A percentile compares a stretch with the other conserved stretches of the same genome.
Evolutionary conservation across 2,113 vertebrate species (phyloP).

Genomic region (Esox niger): DNA sequence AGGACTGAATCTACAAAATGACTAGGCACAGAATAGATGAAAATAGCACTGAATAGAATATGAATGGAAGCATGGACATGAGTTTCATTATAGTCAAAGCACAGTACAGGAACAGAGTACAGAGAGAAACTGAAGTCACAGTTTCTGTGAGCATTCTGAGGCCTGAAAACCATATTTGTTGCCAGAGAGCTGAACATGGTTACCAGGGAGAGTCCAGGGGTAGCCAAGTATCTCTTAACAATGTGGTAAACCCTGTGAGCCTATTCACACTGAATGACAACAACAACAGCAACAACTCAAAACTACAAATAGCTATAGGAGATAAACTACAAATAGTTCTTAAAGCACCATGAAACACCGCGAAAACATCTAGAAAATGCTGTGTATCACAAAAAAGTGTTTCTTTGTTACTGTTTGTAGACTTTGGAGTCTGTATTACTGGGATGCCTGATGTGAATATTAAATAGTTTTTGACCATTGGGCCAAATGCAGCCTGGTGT

Average conservation of each 20-base stretch:
- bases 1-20: too few relatives aligned
- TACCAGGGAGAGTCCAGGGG: constrained; percentile 33
- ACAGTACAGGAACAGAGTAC: too few relatives aligned
- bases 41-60: too few relatives aligned
- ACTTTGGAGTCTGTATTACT: constrained; percentile 1
- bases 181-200: constrained; percentile 27
- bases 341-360: neutral
- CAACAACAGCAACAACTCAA: neutral
- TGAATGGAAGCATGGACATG: too few relatives aligned
- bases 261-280: constrained; percentile 25
- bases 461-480: too few relatives aligned
- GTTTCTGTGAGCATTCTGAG: neutral
- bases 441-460: too few relatives aligned
- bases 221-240: constrained; percentile 40
- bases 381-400: neutral
- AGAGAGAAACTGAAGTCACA: neutral
- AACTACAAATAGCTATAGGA: neutral
- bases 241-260: constrained; percentile 22
- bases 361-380: neutral
- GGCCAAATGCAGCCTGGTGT: too few relatives aligned
- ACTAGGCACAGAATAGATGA: too few relatives aligned
- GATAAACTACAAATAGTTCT: too few relatives aligned
- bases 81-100: too few relatives aligned
- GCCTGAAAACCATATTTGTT: constrained; percentile 22
- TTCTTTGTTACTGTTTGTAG: neutral